A percentile compares a stretch with the other conserved stretches of the same genome.
These are phyloP conservation scores for Scaeva pyrastri DNA, from an alignment of 2,888 invertebrate genomes.

Conservation along the genomic window DNA sequence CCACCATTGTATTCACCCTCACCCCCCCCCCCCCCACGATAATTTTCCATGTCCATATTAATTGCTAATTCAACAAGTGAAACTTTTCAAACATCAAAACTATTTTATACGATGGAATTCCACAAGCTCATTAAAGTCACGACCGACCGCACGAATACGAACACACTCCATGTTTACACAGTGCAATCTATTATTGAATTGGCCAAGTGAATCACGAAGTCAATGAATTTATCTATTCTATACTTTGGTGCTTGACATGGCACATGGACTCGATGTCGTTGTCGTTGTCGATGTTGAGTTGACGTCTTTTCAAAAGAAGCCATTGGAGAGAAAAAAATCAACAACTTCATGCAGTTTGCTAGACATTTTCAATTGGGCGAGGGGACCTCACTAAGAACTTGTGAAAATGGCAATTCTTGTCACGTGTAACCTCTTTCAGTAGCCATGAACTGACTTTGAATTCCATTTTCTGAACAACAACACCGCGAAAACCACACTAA, in stretches of 20 bases:
- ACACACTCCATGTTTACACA: conserved; percentile 51
- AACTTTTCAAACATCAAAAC: conserved; percentile 42
- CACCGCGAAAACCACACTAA: too few species aligned
- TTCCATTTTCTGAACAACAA: background rate
- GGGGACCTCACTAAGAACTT: background rate
- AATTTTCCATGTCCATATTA: conserved; percentile 10
- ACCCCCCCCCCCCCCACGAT: background rate
- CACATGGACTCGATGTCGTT: background rate
- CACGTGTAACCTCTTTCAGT: conserved; percentile 37
- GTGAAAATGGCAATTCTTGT: conserved; percentile 25
- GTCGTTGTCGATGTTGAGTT: too few species aligned
- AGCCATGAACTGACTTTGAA: conserved; percentile 42
- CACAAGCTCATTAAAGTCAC: conserved; percentile 37
- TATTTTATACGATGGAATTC: conserved; percentile 17
- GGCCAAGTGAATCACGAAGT: conserved; percentile 14
- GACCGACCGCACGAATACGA: conserved; percentile 21
- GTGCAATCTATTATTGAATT: conserved; percentile 38
- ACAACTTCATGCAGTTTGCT: background rate
- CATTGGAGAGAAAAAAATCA: background rate
- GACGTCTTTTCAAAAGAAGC: background rate
- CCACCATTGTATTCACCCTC: background rate
- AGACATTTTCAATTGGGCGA: conserved; percentile 17
- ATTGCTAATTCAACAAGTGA: conserved; percentile 62
- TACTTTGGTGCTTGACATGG: background rate
- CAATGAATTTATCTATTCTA: conserved; percentile 27